phyloP scores from a whole-genome alignment of 2,888 invertebrate species.

The Epistrophe grossulariae region DNA sequence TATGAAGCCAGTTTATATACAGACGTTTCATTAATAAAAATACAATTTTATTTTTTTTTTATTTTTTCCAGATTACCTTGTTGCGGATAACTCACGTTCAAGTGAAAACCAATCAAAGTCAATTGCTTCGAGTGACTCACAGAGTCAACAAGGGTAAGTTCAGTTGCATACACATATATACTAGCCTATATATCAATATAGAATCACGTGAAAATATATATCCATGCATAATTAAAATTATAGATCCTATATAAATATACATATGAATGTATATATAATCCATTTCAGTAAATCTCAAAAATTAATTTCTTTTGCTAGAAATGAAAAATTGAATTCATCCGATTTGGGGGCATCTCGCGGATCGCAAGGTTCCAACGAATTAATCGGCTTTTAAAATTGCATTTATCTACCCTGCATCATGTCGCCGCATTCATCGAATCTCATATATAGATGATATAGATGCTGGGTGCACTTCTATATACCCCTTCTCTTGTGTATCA shows the following conservation, averaged over 20 bases:
- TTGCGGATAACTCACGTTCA: constrained; percentile 84
- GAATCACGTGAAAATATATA: neutral
- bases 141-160: constrained; percentile 85
- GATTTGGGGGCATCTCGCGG: constrained; percentile 9
- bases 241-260: neutral
- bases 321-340: constrained; percentile 61
- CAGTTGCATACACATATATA: neutral
- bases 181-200: neutral
- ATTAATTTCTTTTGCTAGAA: constrained; percentile 39
- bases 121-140: constrained; percentile 82
- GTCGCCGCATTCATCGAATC: neutral
- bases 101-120: constrained; percentile 84
- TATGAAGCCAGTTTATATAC: constrained; percentile 19
- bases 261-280: neutral
- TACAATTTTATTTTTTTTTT: constrained; percentile 1
- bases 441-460: too few relatives aligned
- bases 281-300: constrained; percentile 46
- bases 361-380: constrained; percentile 1
- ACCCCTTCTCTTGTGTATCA: too few relatives aligned
- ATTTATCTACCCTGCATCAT: neutral
- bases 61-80: constrained; percentile 85
- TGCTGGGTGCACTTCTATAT: neutral
- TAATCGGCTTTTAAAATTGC: constrained; percentile 50
- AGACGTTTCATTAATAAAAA: constrained; percentile 39
- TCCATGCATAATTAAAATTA: constrained; percentile 9